Evolutionary conservation across 2,113 vertebrate species (phyloP), one percentile per base, ranked within the genome.

Genomic region (Paedocypris sp.): DNA sequence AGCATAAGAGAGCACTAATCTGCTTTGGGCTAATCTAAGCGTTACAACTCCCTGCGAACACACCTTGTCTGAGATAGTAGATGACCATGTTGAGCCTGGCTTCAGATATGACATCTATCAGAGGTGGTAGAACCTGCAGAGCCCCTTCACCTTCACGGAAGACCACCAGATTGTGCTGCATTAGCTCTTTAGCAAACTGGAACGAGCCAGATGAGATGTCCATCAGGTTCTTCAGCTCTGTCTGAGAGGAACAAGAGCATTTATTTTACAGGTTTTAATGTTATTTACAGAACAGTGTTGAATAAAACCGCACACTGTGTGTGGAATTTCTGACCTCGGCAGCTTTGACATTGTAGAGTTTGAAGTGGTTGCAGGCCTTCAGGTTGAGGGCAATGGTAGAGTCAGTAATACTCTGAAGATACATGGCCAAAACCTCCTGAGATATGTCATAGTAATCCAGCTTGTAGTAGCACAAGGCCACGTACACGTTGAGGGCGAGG

Each of bases 381-480:
- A 99, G 90, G 73, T 99, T 99, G 64, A 98, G 90, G 26, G 94
- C 95, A 35, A 96, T 97, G 36, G 92, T 94, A 42, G 93, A 98
- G 74, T 98, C 94, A 1, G 94, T 91, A 62, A 97, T 85, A 65
- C 89, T 92, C 73, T 97, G 92, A 67, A 99, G 89, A 79, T 98
- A 99, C 62, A 94, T 89, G 0, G 93, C 91, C 73, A 99, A 70
- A 20, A 98, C 93, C 72, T 97, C 93, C 73, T 98, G 93, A 20
- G 95, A 99, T 20, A 98, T 90, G 54, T 99, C 95, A 19, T 95
- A 97, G 76, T 97, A 99, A 77, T 97, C 93, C 80, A 99, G 70
- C 58, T 98, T 99, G 78, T 99, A 99, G 82, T 98, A 99, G 73
- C 95, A 99, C 15, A 99, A 78, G 42, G 95, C 95, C 69, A 98